Percentiles rank a stretch among this genome's conserved stretches.
Conservation (phyloP, 1,140 invertebrate genomes). For the Drosophila lacteicornis region DNA sequence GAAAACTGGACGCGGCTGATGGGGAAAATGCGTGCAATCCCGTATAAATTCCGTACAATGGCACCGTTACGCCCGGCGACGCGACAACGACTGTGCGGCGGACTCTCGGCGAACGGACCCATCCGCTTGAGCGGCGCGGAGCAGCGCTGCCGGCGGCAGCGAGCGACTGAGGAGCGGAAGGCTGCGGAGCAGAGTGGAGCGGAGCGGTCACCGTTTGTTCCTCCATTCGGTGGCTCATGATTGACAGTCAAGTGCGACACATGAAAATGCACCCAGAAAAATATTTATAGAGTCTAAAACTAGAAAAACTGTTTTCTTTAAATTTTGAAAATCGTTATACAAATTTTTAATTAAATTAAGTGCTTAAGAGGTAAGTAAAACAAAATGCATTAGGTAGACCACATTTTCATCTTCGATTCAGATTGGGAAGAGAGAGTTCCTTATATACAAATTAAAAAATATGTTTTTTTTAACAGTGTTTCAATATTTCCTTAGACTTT, state of each 20-base stretch:
- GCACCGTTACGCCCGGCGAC: constrained; percentile 68
- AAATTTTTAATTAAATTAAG: no score
- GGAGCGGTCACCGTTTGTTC: constrained; percentile 29
- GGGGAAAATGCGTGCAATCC: constrained; percentile 35
- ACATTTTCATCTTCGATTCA: no score
- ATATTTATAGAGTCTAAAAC: background rate
- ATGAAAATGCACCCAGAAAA: constrained; percentile 10
- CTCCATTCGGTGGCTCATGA: constrained; percentile 31
- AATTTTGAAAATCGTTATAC: background rate
- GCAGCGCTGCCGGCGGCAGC: constrained; percentile 10
- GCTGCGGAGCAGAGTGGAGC: constrained; percentile 3
- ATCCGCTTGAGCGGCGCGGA: constrained; percentile 15
- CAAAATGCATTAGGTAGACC: no score
- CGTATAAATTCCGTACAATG: constrained; percentile 39
- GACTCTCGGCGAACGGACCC: constrained; percentile 38
- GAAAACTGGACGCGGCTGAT: constrained; percentile 21
- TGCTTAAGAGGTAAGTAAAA: no score
- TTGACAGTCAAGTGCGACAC: constrained; percentile 54
- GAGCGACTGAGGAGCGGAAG: constrained; percentile 4
- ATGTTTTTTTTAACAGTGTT: background rate
- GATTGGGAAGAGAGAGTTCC: background rate
- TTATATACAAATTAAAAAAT: background rate
- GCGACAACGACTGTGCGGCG: constrained; percentile 67
- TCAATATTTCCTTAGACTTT: background rate
- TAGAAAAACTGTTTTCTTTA: background rate